Base-by-base conservation (phyloP, 2,113 vertebrate genomes). In the Casuarius casuarius region DNA sequence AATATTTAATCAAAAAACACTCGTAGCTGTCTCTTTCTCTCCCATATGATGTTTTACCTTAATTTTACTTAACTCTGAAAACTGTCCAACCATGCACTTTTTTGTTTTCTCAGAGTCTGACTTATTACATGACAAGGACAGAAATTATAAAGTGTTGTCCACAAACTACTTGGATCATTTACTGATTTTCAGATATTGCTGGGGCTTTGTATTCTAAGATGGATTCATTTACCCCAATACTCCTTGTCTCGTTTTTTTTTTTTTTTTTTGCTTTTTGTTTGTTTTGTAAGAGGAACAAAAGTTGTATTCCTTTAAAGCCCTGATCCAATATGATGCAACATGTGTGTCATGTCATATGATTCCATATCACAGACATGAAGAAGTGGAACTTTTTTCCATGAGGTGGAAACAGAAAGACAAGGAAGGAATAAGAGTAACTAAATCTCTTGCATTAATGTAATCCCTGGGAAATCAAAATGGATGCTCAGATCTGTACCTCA, bases 151-250 rank as follows among this genome's bases (percentile, higher is more conserved):
- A 18, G 40, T 10, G 3, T 13, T 91, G 9, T 46, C 52, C 20
- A 46, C 14, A 48, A 48, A 11, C 3, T 70, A 61, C 4, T n/a
- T 48, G 28, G 33, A 19, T 61, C 59, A 61, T 42, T 66, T 61
- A 71, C 25, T 12, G 77, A 33, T 21, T 63, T 48, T 70, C 8
- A 66, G 35, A 51, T 61, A 48, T 48, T 48, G 46, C 12, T 20
- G 7, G 71, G 10, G 5, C 4, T 33, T 4, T 7, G 40, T 46
- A 75, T 68, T 79, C 22, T 89, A 12, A 67, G 12, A 44, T 44
- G 4, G 2, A 2, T 65, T 29, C 46, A 48, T 12, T 31, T 12
- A 0, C 2, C 4, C 23, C 23, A 38, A 38, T 38, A 16, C 23
- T 35, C 25, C 48, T 49, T 17, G 19, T 0, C 9, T 14, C 23